Evolutionary conservation across 2,888 invertebrate species (phyloP), one percentile per base, ranked within the genome.

Genomic region (Creontiades dilutus): DNA sequence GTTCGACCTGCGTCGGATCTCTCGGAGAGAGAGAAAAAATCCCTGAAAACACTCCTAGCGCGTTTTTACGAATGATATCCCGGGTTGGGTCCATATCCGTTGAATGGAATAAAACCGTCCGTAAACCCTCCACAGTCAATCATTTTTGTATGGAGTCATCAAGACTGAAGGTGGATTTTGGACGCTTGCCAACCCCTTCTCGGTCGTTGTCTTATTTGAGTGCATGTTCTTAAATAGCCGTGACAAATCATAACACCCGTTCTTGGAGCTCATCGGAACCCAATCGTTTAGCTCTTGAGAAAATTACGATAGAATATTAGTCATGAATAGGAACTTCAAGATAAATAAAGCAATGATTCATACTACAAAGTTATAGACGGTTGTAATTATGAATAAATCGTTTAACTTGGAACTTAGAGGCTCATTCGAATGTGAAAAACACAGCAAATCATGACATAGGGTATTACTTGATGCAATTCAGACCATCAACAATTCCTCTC

Each of bases 141-240:
- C 68, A 68, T 68, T 68, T 68, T 23, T 68, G 68, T 68, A 68
- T 68, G 68, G 68, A 68, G 68, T 68, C 23, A 68, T 68, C 19
- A 19, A 19, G 27, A 12, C 19, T 27, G 68, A 68, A 68, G 23
- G 68, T 68, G 68, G 68, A 23, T 68, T 68, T 68, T 68, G 68
- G 68, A 23, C 12, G 68, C 4, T 12, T 0, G 68, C 68, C 68
- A 68, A 68, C 12, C 13, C 27, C n/a, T 16, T 12, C 19, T 68
- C 68, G 68, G 12, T 23, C 11, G 23, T 1, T 23, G 68, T 68
- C 5, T 23, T 68, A 61, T 61, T 61, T 61, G 61, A 61, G 61
- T 61, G 16, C 61, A 52, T 52, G 61, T 61, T 61, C 61, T 61
- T 61, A 61, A 61, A 61, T 61, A 61, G 61, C 61, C 61, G 61